Conservation (phyloP, 2,888 invertebrate species). For the Torymus tubicola region DNA sequence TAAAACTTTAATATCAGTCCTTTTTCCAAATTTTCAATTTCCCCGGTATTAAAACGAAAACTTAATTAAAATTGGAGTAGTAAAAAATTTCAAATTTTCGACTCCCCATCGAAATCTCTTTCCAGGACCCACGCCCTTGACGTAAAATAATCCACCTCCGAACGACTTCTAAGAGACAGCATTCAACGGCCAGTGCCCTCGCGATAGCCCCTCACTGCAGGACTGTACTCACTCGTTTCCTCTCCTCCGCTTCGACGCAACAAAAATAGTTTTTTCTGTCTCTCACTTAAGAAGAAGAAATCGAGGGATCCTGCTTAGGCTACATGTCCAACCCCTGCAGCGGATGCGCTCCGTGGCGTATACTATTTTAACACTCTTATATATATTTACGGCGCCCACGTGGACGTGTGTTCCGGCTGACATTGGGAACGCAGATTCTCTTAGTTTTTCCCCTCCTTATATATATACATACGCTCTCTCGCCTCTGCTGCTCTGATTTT, state of each 20-base stretch:
- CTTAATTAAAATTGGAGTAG: too few relatives aligned
- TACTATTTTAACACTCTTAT: slow-evolving; percentile 66
- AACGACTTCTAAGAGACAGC: neutral
- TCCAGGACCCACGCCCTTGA: too few relatives aligned
- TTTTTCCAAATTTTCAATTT: too few relatives aligned
- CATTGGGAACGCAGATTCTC: neutral
- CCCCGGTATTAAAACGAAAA: too few relatives aligned
- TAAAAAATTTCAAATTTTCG: too few relatives aligned
- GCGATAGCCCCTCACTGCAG: neutral
- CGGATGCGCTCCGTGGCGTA: slow-evolving; percentile 58
- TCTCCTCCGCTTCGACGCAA: slow-evolving; percentile 48
- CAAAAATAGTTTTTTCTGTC: slow-evolving; percentile 63
- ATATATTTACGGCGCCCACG: slow-evolving; percentile 45
- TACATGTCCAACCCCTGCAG: slow-evolving; percentile 62
- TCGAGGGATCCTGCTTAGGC: slow-evolving; percentile 43
- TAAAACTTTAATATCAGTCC: too few relatives aligned
- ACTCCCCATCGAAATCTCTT: too few relatives aligned
- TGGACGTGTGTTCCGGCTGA: neutral
- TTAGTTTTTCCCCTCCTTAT: neutral
- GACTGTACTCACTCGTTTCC: neutral
- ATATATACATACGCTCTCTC: neutral
- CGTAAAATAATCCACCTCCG: neutral
- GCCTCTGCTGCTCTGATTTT: neutral
- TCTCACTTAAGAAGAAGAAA: neutral
- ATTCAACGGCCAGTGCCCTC: slow-evolving; percentile 52